These are phyloP conservation scores for Noctua janthe DNA, from an alignment of 2,888 invertebrate species.

Conservation along the genomic window DNA sequence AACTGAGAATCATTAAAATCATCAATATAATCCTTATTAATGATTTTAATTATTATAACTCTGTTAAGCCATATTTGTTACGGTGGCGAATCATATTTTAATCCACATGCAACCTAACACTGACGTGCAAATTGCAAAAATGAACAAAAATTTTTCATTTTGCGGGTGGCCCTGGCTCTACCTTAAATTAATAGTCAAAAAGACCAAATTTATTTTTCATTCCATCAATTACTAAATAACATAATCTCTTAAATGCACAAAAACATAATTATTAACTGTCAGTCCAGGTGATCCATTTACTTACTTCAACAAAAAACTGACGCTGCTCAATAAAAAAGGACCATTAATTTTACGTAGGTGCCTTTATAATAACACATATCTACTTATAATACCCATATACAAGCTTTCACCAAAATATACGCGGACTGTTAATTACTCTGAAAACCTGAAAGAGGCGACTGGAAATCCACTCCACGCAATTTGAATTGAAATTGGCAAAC, in stretches of 20 bases:
- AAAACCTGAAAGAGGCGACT: constrained; percentile 73
- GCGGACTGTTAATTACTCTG: constrained; percentile 73
- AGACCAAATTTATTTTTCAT: not conserved
- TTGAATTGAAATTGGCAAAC: constrained; percentile 81
- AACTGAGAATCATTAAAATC: too few species aligned
- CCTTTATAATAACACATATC: constrained; percentile 5
- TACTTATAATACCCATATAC: constrained; percentile 9
- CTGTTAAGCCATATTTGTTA: too few species aligned
- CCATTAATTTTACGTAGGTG: constrained; percentile 14
- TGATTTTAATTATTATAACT: too few species aligned
- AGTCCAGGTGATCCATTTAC: not conserved
- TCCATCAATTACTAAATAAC: not conserved
- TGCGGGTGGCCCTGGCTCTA: too few species aligned
- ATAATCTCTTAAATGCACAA: not conserved
- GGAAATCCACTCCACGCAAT: constrained; percentile 76
- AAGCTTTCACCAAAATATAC: constrained; percentile 58
- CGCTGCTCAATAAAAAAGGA: constrained; percentile 17
- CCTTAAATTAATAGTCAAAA: not conserved
- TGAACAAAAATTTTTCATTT: too few species aligned
- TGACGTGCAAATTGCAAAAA: too few species aligned
- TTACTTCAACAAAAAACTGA: not conserved
- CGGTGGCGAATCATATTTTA: too few species aligned
- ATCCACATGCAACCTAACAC: too few species aligned
- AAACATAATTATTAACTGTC: not conserved
- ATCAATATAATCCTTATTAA: too few species aligned